Evolutionary conservation across 1,140 invertebrate species (phyloP).

Genomic region (Liolophura sinensis): DNA sequence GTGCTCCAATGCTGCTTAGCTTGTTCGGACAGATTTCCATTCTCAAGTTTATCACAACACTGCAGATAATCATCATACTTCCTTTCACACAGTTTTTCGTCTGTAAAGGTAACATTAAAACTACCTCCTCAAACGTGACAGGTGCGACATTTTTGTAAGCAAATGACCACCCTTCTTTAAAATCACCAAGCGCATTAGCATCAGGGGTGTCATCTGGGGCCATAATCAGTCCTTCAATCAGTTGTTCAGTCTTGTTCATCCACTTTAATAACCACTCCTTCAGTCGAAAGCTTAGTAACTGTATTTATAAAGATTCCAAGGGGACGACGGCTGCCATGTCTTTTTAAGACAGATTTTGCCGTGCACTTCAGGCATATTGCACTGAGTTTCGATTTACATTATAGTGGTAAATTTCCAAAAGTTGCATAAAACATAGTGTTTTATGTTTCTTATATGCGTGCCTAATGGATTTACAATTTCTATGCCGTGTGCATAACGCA

Average conservation of each 20-base stretch:
- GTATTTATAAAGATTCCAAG: neutral
- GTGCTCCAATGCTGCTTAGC: constrained; percentile 12
- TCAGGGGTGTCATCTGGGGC: constrained; percentile 6
- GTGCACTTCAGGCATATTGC: constrained; percentile 4
- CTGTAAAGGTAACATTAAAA: neutral
- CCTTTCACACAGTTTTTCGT: neutral
- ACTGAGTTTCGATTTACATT: constrained; percentile 1
- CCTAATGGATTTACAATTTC: constrained; percentile 19
- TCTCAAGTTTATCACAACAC: neutral
- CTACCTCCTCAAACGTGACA: constrained; percentile 1
- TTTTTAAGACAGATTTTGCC: neutral
- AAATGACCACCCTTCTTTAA: constrained; percentile 12
- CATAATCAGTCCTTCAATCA: neutral
- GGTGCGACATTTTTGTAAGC: constrained; percentile 7
- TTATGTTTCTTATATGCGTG: constrained; percentile 8
- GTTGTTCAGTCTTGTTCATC: neutral
- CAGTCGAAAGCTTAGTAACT: neutral
- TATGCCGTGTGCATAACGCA: constrained; percentile 8
- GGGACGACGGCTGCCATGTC: neutral
- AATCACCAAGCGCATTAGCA: constrained; percentile 2
- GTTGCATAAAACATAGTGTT: constrained; percentile 9
- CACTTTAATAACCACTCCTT: neutral
- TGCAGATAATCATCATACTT: neutral
- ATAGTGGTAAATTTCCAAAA: neutral
- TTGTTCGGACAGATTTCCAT: neutral